These are phyloP conservation scores for Megathymus violae DNA, from an alignment of 1,140 invertebrate genomes.

Conservation along the genomic window DNA sequence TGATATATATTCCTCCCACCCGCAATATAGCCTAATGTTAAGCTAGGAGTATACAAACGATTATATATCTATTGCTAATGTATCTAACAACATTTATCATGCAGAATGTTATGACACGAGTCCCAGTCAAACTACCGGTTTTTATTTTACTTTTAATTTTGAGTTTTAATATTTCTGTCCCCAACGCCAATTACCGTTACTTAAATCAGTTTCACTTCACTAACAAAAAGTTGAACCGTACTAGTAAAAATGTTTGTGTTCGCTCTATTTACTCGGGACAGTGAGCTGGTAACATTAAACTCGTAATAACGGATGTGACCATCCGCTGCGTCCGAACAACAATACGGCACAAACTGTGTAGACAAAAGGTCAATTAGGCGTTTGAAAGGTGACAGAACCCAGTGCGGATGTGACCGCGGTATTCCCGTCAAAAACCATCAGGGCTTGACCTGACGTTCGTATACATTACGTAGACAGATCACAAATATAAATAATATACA, in stretches of 20 bases:
- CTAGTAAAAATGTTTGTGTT: conserved; percentile 41
- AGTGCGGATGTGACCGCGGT: background rate
- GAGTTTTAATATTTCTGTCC: no score
- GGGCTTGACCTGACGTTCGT: background rate
- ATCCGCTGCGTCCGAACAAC: conserved; percentile 52
- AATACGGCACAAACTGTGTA: conserved; percentile 24
- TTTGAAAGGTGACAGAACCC: background rate
- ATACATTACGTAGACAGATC: no score
- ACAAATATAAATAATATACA: no score
- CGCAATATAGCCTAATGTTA: no score
- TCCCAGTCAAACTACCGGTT: no score
- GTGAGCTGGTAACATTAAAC: conserved; percentile 40
- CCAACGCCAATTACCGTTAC: no score
- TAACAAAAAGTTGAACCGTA: conserved; percentile 17
- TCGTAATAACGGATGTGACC: conserved; percentile 57
- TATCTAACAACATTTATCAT: no score
- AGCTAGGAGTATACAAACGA: no score
- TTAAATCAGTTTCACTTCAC: background rate
- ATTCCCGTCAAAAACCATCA: background rate
- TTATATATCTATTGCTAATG: no score
- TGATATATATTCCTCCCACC: no score
- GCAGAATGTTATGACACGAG: no score
- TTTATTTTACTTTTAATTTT: no score
- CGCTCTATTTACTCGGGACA: conserved; percentile 50
- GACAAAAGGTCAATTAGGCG: conserved; percentile 4